Evolutionary conservation across 2,797 vertebrate species (phyloP), one percentile per base, ranked within the genome.

Genomic region (Carduelis carduelis): DNA sequence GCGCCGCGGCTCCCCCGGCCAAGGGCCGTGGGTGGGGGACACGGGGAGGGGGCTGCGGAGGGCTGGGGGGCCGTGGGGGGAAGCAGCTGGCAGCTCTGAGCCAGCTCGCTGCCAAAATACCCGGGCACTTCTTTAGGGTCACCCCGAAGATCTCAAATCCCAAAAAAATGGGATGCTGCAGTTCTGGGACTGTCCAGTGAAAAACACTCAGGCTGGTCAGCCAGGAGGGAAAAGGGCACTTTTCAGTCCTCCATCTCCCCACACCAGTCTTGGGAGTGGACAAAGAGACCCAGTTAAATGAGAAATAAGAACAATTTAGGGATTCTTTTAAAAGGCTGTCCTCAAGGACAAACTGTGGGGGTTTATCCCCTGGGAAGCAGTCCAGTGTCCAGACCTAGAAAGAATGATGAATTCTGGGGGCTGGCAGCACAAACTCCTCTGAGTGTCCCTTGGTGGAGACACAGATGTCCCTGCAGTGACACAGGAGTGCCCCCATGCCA

Each of bases 401-500:
- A 11, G 21, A 50, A 69, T 1, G 18, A 61, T 18, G 18, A 8
- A 10, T 82, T 95, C 13, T 44, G 8, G 43, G 37, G 24, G 12
- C 20, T 9, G 19, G 13, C 41, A 71, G 49, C 74, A 4, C 28
- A 50, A 70, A 3, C 3, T 11, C 11, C 24, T 81, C 53, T 23
- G 16, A 14, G 12, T 35, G 2, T 14, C 6, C 3, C 19, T 37
- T 57, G 27, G 39, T 12, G 14, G 39, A 20, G n/a, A 41, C 24
- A n/a, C 9, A 46, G 17, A 11, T 22, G 15, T n/a, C 9, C 26
- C 43, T 16, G 3, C 2, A 39, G 76, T 34, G 89, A 37, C 47
- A 6, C 1, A 0, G 46, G 47, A 27, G 5, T 28, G 22, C 27
- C 43, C 5, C 5, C 18, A 4, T 0, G 1, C 7, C 63, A 13